Evolutionary conservation across 2,888 invertebrate species (phyloP), one percentile per base, ranked within the genome.

Genomic region (Callyntrura sp.): DNA sequence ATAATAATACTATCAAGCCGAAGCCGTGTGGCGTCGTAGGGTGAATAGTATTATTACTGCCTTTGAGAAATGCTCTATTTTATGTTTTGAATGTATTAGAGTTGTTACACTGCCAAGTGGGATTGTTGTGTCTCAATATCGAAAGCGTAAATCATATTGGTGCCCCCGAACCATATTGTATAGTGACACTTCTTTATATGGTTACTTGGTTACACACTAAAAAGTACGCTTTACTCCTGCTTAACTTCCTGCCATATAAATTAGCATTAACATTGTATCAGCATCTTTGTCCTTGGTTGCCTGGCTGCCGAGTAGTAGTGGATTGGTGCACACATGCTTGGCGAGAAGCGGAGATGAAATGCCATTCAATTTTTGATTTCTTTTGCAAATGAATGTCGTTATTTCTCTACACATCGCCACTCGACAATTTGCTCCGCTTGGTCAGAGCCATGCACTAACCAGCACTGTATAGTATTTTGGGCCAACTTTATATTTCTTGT

Each of bases 121-220:
- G 68, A 81, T 73, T 20, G 48, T 28, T 76, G 81, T 81, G 87
- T 87, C 87, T 87, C 87, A 87, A 87, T 87, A 79, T 81, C 87
- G 51, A 86, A 78, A 78, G 57, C 28, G 57, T 68, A 70, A 87
- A 87, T 79, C 87, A 65, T 79, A 51, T 73, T 51, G 73, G 73
- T 73, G 73, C 23, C 73, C 73, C 73, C 23, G 48, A 48, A 51
- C 23, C 23, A 45, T 73, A 48, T 48, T 48, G 78, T 78, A 35
- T 20, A 23, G 73, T 73, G 73, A 73, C 73, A 73, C 73, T 23
- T 73, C 73, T 20, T 35, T 62, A 82, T 62, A 48, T 14, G 25
- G 60, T 25, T 45, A 43, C 65, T 25, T 43, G 12, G 23, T 25
- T 23, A 48, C 28, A 43, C 12, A 35, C 35, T 35, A 35, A 84